Conservation (phyloP, 2,888 invertebrate genomes). For the Metacarcinus magister region DNA sequence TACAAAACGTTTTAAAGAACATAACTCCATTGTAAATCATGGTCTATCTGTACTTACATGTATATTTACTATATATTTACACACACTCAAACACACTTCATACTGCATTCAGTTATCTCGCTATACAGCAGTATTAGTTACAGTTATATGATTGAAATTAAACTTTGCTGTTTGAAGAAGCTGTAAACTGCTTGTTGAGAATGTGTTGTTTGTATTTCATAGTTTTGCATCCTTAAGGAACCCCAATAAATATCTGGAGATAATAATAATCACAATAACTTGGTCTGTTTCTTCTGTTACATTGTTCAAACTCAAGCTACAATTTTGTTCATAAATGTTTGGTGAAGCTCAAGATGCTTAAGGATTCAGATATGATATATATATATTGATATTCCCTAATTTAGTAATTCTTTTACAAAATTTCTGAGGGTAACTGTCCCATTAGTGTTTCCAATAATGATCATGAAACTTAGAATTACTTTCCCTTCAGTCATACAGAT, state of each 20-base stretch:
- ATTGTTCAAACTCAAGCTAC: not conserved
- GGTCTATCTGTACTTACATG: too few relatives aligned
- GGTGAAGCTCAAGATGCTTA: not conserved
- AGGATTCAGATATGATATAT: not conserved
- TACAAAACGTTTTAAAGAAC: too few relatives aligned
- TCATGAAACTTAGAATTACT: not conserved
- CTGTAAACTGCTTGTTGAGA: not conserved
- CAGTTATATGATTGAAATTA: not conserved
- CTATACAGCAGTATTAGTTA: not conserved
- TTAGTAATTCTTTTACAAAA: too few relatives aligned
- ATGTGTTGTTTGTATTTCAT: not conserved
- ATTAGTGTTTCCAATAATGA: not conserved
- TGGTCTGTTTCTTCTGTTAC: not conserved
- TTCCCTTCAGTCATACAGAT: not conserved
- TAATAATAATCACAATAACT: not conserved
- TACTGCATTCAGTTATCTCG: too few relatives aligned
- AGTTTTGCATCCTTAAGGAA: not conserved
- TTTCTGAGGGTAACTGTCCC: not conserved
- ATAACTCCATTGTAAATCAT: too few relatives aligned
- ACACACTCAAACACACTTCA: too few relatives aligned
- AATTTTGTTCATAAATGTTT: not conserved
- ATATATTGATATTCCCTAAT: not conserved
- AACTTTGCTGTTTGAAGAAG: not conserved
- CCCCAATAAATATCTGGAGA: not conserved
- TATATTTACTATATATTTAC: too few relatives aligned